Evolutionary conservation across 2,888 invertebrate species (phyloP), one percentile per base, ranked within the genome.

Genomic region (Scaptomyza parva): DNA sequence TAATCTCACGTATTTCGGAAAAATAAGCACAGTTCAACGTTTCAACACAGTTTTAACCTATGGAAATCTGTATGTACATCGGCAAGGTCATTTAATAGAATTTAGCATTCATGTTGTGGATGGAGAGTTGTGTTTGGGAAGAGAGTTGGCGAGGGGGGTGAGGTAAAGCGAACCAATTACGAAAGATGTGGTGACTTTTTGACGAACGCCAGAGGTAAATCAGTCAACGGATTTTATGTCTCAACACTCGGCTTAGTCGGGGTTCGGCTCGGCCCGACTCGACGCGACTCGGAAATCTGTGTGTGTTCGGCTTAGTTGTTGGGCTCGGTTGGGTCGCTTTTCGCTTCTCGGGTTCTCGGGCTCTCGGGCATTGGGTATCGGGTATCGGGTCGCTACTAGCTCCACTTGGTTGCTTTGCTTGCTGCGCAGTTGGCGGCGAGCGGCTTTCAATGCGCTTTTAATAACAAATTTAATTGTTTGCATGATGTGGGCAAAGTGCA

Each of bases 401-500:
- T 57, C 26, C 60, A 47, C 35, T 45, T 67, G 52, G 41, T 17
- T 43, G 33, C 18, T 22, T 30, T n/a, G 8, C 11, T 37, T 55
- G 77, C 61, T 62, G 64, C 64, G 78, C 70, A 70, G 75, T 78
- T 71, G 75, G 55, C 55, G 60, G 30, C 58, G 54, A 53, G 55
- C 65, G 50, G 44, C 59, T 65, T 58, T 66, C 63, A 70, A 70
- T 80, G 69, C 74, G 67, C 73, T 75, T 85, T 82, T 80, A 85
- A 85, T 83, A 82, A 70, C 78, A 86, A 76, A 74, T 73, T 83
- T 83, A 85, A 85, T 85, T 86, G 82, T 71, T 78, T 77, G 69
- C 77, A 65, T 70, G 76, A 67, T 76, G 70, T 51, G 80, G 60
- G 74, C 76, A 78, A 78, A 78, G 80, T 78, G 68, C 83, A 82